Conservation (phyloP, 2,113 vertebrate genomes). For the Sander vitreus region DNA sequence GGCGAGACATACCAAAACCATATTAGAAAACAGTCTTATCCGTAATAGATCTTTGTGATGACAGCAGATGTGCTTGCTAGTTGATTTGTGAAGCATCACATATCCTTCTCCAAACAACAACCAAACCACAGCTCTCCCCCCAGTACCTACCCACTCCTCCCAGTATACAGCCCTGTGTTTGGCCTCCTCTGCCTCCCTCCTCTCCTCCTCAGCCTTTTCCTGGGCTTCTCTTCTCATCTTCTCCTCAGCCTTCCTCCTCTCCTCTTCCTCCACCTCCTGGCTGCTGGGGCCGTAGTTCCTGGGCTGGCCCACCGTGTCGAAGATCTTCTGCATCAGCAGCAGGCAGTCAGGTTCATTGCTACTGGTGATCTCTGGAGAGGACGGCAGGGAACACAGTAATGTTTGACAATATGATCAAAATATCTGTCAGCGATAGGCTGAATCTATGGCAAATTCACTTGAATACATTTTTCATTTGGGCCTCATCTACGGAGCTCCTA, state of each 20-base stretch:
- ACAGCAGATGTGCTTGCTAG: neutral
- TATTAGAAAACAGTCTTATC: too few relatives aligned
- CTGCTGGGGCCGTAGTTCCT: constrained; percentile 87
- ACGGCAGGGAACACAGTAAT: neutral
- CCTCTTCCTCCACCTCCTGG: constrained; percentile 84
- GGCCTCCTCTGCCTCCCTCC: constrained; percentile 83
- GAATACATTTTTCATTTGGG: neutral
- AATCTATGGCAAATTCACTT: neutral
- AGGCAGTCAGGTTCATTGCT: constrained; percentile 82
- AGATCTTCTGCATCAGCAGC: constrained; percentile 84
- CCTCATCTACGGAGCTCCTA: neutral
- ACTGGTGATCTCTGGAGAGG: constrained; percentile 85
- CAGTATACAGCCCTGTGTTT: constrained; percentile 82
- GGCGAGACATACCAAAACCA: too few relatives aligned
- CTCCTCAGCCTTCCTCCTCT: constrained; percentile 80
- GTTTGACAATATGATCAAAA: neutral
- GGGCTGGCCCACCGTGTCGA: constrained; percentile 85
- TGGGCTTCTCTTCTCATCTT: constrained; percentile 77
- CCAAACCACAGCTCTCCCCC: neutral
- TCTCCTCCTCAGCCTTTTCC: constrained; percentile 75
- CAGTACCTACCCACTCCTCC: constrained; percentile 90
- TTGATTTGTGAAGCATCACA: neutral
- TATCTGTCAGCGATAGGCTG: neutral
- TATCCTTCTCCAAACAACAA: neutral
- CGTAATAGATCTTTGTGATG: neutral